A percentile compares a stretch with the other conserved stretches of the same genome.
phyloP scores from a whole-genome alignment of 2,113 vertebrate genomes.

The Numenius arquata region DNA sequence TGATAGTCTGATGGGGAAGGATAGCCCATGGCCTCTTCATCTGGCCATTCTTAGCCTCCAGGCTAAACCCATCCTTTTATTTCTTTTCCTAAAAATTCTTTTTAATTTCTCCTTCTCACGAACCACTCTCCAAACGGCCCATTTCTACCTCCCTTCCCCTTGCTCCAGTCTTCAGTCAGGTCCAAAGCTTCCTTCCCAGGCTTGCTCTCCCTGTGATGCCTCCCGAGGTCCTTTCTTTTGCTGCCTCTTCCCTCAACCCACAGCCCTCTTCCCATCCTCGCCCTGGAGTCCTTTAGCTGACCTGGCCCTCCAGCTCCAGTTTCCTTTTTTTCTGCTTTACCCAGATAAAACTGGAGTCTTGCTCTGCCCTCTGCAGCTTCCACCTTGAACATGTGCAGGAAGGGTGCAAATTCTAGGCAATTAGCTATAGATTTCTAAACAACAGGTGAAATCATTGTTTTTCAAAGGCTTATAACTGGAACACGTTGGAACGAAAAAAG shows the following conservation, averaged over 20 bases:
- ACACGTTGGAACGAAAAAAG: background rate
- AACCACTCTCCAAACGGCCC: background rate
- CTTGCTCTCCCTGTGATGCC: background rate
- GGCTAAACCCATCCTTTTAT: background rate
- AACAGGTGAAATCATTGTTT: background rate
- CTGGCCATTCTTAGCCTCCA: background rate
- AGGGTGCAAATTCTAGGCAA: background rate
- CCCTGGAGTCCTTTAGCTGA: background rate
- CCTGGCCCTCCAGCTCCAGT: background rate
- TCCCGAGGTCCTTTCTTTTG: background rate
- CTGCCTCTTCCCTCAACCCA: background rate
- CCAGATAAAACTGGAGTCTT: background rate
- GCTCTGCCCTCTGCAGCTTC: background rate
- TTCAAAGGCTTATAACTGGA: background rate
- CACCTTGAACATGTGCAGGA: background rate
- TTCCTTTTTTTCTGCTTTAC: background rate
- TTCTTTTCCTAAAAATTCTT: background rate
- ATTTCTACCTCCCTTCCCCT: background rate
- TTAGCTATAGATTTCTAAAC: background rate
- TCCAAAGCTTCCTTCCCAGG: background rate
- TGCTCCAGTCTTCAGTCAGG: background rate
- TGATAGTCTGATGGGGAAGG: background rate
- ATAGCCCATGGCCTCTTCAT: background rate
- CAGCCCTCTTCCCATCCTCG: accelerated
- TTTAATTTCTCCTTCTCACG: background rate